phyloP scores from a whole-genome alignment of 2,113 vertebrate genomes.

The Sturnira hondurensis region DNA sequence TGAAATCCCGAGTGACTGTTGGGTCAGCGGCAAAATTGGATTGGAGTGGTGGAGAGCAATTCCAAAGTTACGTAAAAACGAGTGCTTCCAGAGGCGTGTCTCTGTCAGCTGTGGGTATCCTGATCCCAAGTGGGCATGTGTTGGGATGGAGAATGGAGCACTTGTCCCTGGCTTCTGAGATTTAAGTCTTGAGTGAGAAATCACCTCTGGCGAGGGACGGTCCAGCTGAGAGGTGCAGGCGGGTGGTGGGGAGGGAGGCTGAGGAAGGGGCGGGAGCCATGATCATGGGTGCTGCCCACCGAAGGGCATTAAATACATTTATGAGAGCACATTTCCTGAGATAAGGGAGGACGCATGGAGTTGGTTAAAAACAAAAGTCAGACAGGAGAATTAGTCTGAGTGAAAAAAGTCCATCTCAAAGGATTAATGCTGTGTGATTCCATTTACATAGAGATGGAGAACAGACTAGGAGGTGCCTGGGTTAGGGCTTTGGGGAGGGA shows the following conservation, averaged over 20 bases:
- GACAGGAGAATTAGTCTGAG: not conserved
- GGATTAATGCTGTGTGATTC: not conserved
- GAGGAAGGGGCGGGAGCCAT: rapidly evolving
- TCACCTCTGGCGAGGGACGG: not conserved
- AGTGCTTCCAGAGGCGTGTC: not conserved
- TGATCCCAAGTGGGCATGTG: not conserved
- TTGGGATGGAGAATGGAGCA: not conserved
- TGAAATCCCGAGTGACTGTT: not conserved
- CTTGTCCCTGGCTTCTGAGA: not conserved
- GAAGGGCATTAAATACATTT: not conserved
- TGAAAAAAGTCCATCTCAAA: not conserved
- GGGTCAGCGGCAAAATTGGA: not conserved
- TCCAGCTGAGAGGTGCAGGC: not conserved
- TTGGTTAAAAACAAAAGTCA: not conserved
- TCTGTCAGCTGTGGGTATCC: not conserved
- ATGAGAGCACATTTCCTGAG: not conserved
- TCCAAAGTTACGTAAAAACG: not conserved
- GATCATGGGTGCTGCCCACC: no score
- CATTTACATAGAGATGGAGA: not conserved
- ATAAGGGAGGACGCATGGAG: not conserved
- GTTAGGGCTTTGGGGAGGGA: not conserved
- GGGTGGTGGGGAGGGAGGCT: not conserved
- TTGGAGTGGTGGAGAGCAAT: not conserved
- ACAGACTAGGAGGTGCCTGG: not conserved
- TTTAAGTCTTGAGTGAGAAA: not conserved